phyloP scores from a whole-genome alignment of 2,888 invertebrate species.

The Fragum whitleyi region DNA sequence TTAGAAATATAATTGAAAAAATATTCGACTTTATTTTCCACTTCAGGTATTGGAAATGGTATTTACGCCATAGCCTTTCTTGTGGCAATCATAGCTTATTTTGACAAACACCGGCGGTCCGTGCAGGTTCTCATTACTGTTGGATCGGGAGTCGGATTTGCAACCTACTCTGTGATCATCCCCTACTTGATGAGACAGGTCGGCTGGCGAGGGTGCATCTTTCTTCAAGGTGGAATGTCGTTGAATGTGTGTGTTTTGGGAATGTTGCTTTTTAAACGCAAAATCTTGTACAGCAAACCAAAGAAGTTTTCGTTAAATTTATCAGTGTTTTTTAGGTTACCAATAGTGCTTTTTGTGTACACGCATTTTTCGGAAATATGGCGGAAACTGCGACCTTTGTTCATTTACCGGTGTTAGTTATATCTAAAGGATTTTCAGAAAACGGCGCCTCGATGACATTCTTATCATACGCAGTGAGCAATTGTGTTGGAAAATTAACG shows the following conservation, averaged over 20 bases:
- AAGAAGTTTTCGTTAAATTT: constrained; percentile 5
- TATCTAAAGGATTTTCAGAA: constrained; percentile 15
- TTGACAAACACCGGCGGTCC: constrained; percentile 21
- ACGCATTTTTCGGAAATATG: constrained; percentile 40
- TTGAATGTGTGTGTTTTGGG: constrained; percentile 44
- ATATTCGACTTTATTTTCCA: too few species aligned
- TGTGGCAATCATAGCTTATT: constrained; percentile 9
- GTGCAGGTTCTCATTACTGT: constrained; percentile 38
- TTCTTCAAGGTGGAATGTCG: constrained; percentile 50
- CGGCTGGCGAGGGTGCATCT: constrained; percentile 42
- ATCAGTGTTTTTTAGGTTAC: neutral
- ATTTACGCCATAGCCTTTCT: constrained; percentile 4
- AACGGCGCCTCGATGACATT: neutral
- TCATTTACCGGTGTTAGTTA: constrained; percentile 45
- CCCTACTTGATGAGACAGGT: constrained; percentile 30
- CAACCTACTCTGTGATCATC: constrained; percentile 40
- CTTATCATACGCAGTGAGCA: constrained; percentile 4
- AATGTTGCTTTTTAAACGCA: constrained; percentile 37
- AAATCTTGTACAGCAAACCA: neutral
- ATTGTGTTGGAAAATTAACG: neutral
- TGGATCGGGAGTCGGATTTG: constrained; percentile 50
- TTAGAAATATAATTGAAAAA: too few species aligned
- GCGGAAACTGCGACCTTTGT: constrained; percentile 45
- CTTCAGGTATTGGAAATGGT: constrained; percentile 20
- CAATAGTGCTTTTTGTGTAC: constrained; percentile 33